These are phyloP conservation scores for Eupithecia inturbata DNA, from an alignment of 2,888 invertebrate species.

Conservation along the genomic window DNA sequence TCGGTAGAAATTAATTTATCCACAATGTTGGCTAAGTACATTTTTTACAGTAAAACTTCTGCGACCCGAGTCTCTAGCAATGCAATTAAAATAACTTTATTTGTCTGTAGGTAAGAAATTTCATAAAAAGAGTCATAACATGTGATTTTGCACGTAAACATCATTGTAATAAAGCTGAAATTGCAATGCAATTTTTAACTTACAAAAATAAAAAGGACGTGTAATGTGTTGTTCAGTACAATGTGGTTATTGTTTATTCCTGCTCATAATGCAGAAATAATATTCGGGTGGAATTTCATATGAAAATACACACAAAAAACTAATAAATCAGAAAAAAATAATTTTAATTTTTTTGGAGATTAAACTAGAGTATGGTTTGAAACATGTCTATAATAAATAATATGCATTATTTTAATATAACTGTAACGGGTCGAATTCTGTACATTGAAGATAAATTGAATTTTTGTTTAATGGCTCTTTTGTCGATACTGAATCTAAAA, in stretches of 20 bases:
- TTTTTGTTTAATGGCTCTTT: too few relatives aligned
- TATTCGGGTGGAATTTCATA: slow-evolving; percentile 1
- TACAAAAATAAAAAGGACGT: not conserved
- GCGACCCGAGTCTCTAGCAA: not conserved
- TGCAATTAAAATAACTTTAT: slow-evolving; percentile 11
- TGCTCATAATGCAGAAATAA: slow-evolving; percentile 1
- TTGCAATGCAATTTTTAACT: not conserved
- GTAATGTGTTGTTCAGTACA: slow-evolving; percentile 1
- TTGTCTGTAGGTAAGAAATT: slow-evolving; percentile 2
- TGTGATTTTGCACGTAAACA: not conserved
- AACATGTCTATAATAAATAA: too few relatives aligned
- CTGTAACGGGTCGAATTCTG: too few relatives aligned
- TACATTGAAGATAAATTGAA: too few relatives aligned
- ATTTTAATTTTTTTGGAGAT: not conserved
- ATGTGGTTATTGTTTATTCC: slow-evolving; percentile 8
- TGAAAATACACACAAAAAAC: not conserved
- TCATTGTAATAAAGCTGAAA: not conserved
- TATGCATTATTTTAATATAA: too few relatives aligned
- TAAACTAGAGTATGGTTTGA: too few relatives aligned
- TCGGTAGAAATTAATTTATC: not conserved
- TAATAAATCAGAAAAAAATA: not conserved
- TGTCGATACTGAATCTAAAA: too few relatives aligned
- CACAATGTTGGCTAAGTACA: not conserved
- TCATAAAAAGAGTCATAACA: not conserved
- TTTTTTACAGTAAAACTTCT: slow-evolving; percentile 1